Conservation (phyloP, 2,113 vertebrate species). For the Sinocyclocheilus maitianheensis region DNA sequence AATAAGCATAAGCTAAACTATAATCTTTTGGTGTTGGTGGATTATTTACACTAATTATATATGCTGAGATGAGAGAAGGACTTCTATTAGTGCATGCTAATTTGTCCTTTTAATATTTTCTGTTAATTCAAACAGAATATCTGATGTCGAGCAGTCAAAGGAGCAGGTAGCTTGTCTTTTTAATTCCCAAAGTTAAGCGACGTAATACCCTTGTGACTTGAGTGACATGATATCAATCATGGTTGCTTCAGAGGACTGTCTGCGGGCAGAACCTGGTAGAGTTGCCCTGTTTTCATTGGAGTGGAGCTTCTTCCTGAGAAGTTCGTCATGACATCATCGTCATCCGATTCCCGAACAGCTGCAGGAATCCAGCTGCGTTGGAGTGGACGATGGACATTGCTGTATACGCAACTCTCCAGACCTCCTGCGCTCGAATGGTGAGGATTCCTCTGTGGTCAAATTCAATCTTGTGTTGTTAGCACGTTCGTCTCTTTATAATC, state of each 20-base stretch:
- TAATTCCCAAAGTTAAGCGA: too few species aligned
- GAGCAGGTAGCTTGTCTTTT: too few species aligned
- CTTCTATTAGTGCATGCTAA: not conserved
- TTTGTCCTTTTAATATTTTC: not conserved
- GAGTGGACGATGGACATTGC: constrained; percentile 73
- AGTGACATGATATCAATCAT: not conserved
- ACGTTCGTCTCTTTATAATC: not conserved
- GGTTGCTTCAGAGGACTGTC: not conserved
- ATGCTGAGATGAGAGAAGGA: not conserved
- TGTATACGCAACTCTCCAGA: constrained; percentile 57
- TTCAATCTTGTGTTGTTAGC: not conserved
- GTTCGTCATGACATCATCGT: constrained; percentile 75
- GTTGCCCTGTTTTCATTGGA: constrained; percentile 66
- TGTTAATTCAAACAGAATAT: constrained; percentile 30
- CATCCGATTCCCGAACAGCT: constrained; percentile 62
- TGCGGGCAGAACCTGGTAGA: not conserved
- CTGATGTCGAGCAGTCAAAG: too few species aligned
- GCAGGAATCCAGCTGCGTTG: constrained; percentile 62
- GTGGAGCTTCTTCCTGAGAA: constrained; percentile 60
- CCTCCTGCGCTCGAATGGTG: constrained; percentile 41
- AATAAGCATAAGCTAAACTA: not conserved
- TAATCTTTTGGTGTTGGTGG: not conserved
- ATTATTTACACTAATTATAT: too few species aligned
- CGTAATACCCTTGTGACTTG: not conserved
- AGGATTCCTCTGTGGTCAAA: not conserved